phyloP scores from a whole-genome alignment of 2,113 vertebrate genomes.

The Axis porcinus region DNA sequence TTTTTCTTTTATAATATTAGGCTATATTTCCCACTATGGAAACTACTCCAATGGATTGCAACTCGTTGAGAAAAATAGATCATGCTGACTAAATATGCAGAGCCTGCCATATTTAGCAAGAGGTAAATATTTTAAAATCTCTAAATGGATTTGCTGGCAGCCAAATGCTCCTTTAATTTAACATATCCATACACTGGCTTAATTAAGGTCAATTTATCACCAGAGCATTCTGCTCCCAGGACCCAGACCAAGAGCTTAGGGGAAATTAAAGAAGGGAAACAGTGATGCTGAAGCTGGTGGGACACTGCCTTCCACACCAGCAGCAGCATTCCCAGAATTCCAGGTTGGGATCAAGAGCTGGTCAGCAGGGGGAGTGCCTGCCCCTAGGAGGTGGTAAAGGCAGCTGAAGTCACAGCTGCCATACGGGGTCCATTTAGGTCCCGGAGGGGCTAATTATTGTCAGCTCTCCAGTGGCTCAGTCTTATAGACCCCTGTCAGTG shows the following conservation, averaged over 20 bases:
- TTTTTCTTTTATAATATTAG: constrained; percentile 17
- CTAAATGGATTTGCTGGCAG: constrained; percentile 63
- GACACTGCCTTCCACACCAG: not conserved
- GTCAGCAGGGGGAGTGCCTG: not conserved
- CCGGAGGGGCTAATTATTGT: not conserved
- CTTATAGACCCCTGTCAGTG: not conserved
- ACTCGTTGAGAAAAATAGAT: constrained; percentile 17
- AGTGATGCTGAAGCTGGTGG: not conserved
- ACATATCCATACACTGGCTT: not conserved
- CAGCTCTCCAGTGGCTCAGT: not conserved
- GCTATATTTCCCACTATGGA: not conserved
- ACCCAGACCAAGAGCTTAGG: not conserved
- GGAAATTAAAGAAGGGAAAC: not conserved
- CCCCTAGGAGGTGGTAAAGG: not conserved
- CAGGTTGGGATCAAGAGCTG: not conserved
- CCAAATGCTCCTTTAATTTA: constrained; percentile 30
- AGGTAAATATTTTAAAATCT: constrained; percentile 49
- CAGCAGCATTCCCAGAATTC: not conserved
- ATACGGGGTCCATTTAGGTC: not conserved
- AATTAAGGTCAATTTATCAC: constrained; percentile 58
- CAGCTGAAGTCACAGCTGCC: not conserved
- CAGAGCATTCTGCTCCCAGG: not conserved
- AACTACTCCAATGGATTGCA: not conserved
- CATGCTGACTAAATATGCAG: not conserved
- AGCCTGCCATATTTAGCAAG: not conserved